Percentiles rank a stretch among this genome's conserved stretches.
These are phyloP conservation scores for Sebastes matsubarae DNA, from an alignment of 2,797 vertebrate species.

Conservation along the genomic window DNA sequence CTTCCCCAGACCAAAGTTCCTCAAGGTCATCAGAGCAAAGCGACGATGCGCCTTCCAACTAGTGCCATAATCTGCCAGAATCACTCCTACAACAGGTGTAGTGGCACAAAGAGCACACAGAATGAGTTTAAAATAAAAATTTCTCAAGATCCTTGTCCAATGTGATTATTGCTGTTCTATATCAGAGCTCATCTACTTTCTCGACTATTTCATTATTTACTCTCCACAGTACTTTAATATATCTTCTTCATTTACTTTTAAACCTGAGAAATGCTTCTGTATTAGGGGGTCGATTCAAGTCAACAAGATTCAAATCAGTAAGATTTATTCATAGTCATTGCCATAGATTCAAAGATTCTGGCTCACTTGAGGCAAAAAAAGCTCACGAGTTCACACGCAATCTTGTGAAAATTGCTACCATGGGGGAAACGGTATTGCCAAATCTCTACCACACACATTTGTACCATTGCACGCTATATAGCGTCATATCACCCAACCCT, in stretches of 20 bases:
- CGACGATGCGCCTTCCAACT: slow-evolving; percentile 79
- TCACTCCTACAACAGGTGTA: slow-evolving; percentile 59
- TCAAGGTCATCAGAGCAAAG: slow-evolving; percentile 80
- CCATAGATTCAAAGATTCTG: no score
- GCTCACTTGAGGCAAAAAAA: no score
- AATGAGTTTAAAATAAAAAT: neutral
- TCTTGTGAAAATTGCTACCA: no score
- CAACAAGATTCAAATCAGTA: no score
- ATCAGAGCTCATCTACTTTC: neutral
- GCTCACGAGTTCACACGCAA: no score
- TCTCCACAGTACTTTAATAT: neutral
- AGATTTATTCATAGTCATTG: no score
- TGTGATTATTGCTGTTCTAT: neutral
- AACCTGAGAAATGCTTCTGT: neutral
- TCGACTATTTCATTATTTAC: neutral
- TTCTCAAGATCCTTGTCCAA: neutral
- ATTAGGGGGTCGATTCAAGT: no score
- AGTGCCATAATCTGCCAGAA: slow-evolving; percentile 71
- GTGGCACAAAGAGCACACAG: neutral
- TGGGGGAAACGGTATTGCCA: no score
- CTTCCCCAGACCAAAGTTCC: slow-evolving; percentile 83
- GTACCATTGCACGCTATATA: no score
- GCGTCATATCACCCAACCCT: no score
- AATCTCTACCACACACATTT: no score
- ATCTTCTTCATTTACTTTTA: neutral